A percentile compares a stretch with the other conserved stretches of the same genome.
Evolutionary conservation across 2,797 vertebrate genomes (phyloP).

Genomic region (Ataeniobius toweri): DNA sequence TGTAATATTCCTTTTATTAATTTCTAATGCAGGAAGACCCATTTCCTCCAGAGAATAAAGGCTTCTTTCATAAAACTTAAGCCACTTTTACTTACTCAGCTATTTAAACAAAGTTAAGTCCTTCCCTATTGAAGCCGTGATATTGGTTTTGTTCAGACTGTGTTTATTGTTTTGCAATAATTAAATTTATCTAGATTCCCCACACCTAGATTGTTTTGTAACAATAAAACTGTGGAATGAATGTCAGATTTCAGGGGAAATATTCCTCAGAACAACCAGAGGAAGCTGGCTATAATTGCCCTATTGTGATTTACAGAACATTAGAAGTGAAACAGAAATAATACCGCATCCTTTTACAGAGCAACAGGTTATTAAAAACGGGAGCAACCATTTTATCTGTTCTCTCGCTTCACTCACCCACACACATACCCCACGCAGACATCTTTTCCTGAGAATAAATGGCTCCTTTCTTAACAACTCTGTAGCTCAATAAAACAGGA

Average conservation of each 20-base stretch:
- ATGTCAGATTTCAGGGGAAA: slow-evolving; percentile 26
- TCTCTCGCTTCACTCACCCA: background rate
- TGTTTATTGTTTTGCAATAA: slow-evolving; percentile 38
- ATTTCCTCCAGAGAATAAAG: slow-evolving; percentile 13
- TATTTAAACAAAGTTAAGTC: slow-evolving; percentile 23
- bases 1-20: slow-evolving; percentile 26
- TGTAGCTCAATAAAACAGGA: background rate
- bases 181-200: slow-evolving; percentile 8
- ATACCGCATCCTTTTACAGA: background rate
- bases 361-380: slow-evolving; percentile 11
- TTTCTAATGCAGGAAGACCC: slow-evolving; percentile 12
- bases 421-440: background rate
- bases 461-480: background rate
- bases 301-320: slow-evolving; percentile 12
- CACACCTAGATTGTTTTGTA: background rate
- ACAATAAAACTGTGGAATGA: slow-evolving; percentile 28
- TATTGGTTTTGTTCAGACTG: slow-evolving; percentile 23
- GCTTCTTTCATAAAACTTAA: slow-evolving; percentile 29
- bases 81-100: slow-evolving; percentile 16
- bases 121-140: slow-evolving; percentile 10
- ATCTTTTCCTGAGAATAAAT: background rate
- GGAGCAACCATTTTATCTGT: background rate
- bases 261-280: slow-evolving; percentile 16
- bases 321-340: slow-evolving; percentile 14
- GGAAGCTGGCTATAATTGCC: slow-evolving; percentile 13